Base-by-base conservation (phyloP, 2,888 invertebrate species). In the Cheiracanthium punctorium region DNA sequence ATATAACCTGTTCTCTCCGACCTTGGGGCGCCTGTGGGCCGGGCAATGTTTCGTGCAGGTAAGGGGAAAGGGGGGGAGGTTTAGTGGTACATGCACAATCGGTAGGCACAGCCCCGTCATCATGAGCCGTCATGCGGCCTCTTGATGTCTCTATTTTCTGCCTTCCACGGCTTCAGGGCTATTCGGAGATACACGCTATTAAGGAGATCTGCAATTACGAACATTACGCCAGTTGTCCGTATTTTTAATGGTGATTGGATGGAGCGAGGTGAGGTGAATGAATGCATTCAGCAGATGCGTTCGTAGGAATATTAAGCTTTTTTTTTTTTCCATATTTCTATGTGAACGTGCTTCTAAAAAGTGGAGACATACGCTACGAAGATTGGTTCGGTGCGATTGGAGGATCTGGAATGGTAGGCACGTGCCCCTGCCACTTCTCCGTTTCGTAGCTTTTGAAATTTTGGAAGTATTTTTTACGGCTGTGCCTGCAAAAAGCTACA, bases 91-190 rank as follows among this genome's bases (percentile, higher is more conserved):
- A 17, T 2, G 43, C 43, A 48, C 43, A 48, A 48, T 48, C 43
- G 17, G 43, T 48, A 48, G 43, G 43, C 43, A 14, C 43, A 48
- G 17, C 70, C 82, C 75, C 75, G 82, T 82, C 82, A 82, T 82
- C 82, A 82, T 29, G 24, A 64, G 64, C 75, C 70, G 82, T 75
- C 82, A 82, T 67, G 17, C 43, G 71, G 43, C 37, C 58, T 52
- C 69, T 82, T 82, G 82, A 82, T 82, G 82, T 82, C 82, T 82
- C 75, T 75, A 82, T 82, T 52, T 24, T 4, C 69, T 24, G 24
- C 2, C 30, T 10, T 58, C 64, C 28, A 24, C 12, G 10, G 79
- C 79, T 70, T n/a, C 37, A 43, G 76, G 79, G 43, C 43, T 17
- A 48, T 10, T 48, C 14, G 5, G n/a, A 7, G 43, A 48, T 48